Evolutionary conservation across 1,140 invertebrate species (phyloP).

Genomic region (Microplitis mediator): DNA sequence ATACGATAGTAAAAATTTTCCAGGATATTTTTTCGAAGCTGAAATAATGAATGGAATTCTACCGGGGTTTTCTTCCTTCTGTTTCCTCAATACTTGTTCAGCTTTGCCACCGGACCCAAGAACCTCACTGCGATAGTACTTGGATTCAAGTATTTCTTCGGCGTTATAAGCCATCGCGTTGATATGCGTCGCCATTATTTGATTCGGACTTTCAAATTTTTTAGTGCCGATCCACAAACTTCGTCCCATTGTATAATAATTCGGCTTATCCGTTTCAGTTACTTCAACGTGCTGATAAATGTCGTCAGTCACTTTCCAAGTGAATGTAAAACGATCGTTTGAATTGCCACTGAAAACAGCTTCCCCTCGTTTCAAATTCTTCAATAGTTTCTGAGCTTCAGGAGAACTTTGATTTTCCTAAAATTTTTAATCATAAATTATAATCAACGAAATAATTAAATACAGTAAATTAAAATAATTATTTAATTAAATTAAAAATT

Average conservation of each 20-base stretch:
- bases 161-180: constrained; percentile 94
- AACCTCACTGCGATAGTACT: constrained; percentile 81
- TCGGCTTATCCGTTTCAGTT: constrained; percentile 94
- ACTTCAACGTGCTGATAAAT: constrained; percentile 98
- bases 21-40: constrained; percentile 85
- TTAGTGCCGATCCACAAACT: constrained; percentile 83
- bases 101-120: constrained; percentile 80
- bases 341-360: constrained; percentile 96
- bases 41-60: constrained; percentile 92
- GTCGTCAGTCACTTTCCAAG: too few relatives aligned
- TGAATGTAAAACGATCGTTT: constrained; percentile 93
- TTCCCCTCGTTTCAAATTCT: constrained; percentile 93
- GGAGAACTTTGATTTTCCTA: too few relatives aligned
- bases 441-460: too few relatives aligned
- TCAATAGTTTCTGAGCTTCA: constrained; percentile 90
- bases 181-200: constrained; percentile 96
- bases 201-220: constrained; percentile 98
- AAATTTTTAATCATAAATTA: too few relatives aligned
- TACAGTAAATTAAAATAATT: too few relatives aligned
- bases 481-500: too few relatives aligned
- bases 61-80: constrained; percentile 82
- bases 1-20: too few relatives aligned
- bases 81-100: constrained; percentile 84
- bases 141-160: constrained; percentile 88
- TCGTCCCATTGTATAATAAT: constrained; percentile 92